Evolutionary conservation across 2,797 vertebrate genomes (phyloP), one percentile per base, ranked within the genome.

Genomic region (Petrocephalus sullivani): DNA sequence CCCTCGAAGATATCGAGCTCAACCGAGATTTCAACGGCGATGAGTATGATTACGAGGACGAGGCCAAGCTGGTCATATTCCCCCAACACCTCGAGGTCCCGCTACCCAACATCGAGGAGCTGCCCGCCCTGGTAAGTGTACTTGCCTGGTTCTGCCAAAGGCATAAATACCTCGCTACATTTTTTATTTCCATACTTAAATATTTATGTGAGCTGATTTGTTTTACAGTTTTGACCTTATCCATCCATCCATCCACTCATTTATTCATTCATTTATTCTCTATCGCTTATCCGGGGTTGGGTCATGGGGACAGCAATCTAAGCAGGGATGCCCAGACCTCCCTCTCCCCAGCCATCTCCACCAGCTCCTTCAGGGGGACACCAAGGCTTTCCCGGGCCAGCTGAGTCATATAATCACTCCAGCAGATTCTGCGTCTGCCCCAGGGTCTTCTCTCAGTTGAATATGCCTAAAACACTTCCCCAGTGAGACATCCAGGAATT

Each of bases 21-120:
- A 98, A 97, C 91, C 95, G 96, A 1, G 98, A 99, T 93, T 96
- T 98, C 95, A 99, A 97, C 64, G 96, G 95, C 64, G 97, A 99
- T 82, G 97, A 98, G 93, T 98, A 97, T 93, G 98, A 99, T 90
- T 99, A 97, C 88, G 98, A 99, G 94, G 98, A 99, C 56, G 98
- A 99, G 96, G 98, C 96, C 94, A 98, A 98, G 94, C 97, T 99
- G 21, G 95, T 99, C 93, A 96, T 99, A 96, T 99, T 99, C 94
- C 98, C 98, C 94, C 98, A 99, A 95, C 98, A 99, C 96, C 98
- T 96, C 93, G 98, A 99, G 96, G 99, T 99, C 94, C 95, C 97
- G 87, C 96, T 99, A 92, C 98, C 98, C 91, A 99, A 99, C 93
- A 99, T 99, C 93, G 98, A 99, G 95, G 98, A 99, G 93, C 94